A percentile compares a stretch with the other conserved stretches of the same genome.
These are phyloP conservation scores for Caenorhabditis sinica DNA, from an alignment of 2,888 invertebrate species.

Conservation along the genomic window DNA sequence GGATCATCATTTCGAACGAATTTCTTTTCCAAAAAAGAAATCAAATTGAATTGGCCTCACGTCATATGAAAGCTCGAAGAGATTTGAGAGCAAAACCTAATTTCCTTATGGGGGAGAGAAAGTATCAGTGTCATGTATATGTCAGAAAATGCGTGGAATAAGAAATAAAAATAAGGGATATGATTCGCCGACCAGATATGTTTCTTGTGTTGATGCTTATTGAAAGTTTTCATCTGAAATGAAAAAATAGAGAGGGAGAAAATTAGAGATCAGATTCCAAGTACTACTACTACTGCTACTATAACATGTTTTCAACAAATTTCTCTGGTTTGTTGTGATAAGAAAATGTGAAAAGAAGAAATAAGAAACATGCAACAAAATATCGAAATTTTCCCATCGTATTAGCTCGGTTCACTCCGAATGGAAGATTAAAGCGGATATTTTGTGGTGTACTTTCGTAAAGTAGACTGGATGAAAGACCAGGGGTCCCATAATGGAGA, in stretches of 20 bases:
- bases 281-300: background rate
- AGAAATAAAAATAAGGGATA: constrained; percentile 1
- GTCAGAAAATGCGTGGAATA: constrained; percentile 4
- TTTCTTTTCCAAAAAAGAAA: constrained; percentile 1
- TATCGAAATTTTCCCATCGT: constrained; percentile 3
- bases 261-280: background rate
- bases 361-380: background rate
- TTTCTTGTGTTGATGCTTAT: background rate
- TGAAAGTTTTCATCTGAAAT: background rate
- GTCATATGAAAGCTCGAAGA: background rate
- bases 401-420: constrained; percentile 1
- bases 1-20: constrained; percentile 18
- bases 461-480: constrained; percentile 4
- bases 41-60: constrained; percentile 23
- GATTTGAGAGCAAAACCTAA: constrained; percentile 29
- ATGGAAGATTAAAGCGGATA: constrained; percentile 38
- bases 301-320: background rate
- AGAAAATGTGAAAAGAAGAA: no score
- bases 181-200: background rate
- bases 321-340: background rate
- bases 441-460: constrained; percentile 24
- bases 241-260: background rate
- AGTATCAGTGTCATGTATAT: constrained; percentile 34
- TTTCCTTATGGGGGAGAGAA: constrained; percentile 21
- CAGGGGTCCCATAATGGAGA: constrained; percentile 17